Conservation (phyloP, 2,113 vertebrate genomes). For the Odocoileus virginianus region DNA sequence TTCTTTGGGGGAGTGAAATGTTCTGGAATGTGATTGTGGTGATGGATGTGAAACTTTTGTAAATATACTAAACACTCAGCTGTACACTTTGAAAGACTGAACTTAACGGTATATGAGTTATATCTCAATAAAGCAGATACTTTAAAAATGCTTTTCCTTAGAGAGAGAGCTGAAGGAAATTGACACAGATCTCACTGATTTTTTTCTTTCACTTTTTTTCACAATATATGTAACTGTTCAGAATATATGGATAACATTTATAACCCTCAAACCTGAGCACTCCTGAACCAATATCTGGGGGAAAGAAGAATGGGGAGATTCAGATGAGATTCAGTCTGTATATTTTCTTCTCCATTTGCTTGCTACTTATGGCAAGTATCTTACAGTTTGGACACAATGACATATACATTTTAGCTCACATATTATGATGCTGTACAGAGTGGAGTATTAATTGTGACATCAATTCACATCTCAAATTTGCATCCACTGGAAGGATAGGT, state of each 20-base stretch:
- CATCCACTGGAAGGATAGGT: background rate
- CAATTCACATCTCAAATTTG: background rate
- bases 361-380: background rate
- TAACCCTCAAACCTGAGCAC: background rate
- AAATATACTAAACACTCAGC: background rate
- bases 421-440: background rate
- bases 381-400: background rate
- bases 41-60: background rate
- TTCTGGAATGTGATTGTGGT: background rate
- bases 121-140: background rate
- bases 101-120: background rate
- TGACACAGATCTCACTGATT: background rate
- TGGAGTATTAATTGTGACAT: constrained; percentile 40
- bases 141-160: background rate
- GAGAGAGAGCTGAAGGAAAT: background rate
- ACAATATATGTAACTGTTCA: background rate
- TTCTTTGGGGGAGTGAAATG: background rate
- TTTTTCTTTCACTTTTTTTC: background rate
- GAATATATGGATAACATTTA: constrained; percentile 3
- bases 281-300: background rate
- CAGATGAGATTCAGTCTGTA: background rate
- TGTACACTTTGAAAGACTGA: background rate
- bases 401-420: background rate
- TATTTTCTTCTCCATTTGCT: background rate
- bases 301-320: background rate